Base-by-base conservation (phyloP, 2,113 vertebrate species). In the Myiozetetes cayanensis region DNA sequence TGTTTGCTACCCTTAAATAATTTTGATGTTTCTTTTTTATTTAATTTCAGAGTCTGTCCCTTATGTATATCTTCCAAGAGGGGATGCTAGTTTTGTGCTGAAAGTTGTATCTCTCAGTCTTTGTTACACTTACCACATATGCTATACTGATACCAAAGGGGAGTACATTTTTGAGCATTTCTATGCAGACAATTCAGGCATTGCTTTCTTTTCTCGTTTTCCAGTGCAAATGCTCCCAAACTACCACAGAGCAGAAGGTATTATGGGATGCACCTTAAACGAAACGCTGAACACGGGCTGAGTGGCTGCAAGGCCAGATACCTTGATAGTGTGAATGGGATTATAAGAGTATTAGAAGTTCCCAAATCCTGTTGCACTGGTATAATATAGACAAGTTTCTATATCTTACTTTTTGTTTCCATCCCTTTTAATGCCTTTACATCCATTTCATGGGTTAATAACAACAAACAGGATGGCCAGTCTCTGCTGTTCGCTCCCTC, bases 161-260 rank as follows among this genome's bases (percentile, higher is more conserved):
- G 39, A 56, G 6, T 25, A 11, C 0, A 6, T 50, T 87, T 87
- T 47, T 30, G 71, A 55, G 71, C 30, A 33, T 41, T 87, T 92
- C 87, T 68, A 61, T 17, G 41, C 37, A 50, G 31, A 12, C 27
- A 80, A 43, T 74, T 80, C 72, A 70, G 79, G 56, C 25, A 30
- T 76, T 85, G 24, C 7, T 92, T 94, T 63, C 24, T 90, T 85
- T 70, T 65, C 77, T 95, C 5, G 85, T 93, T 80, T 87, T 89
- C 56, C 39, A 59, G 2, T 39, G 43, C 3, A 72, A 68, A 78
- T 35, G 10, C 12, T 83, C 37, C 77, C 85, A 92, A 89, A 68
- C 75, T 44, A 61, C 53, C 50, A 37, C 3, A 39, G 79, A 44
- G 20, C 12, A 50, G 24, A 11, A 55, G n/a, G 19, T 68, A 23